Conservation (phyloP, 2,888 invertebrate species). For the Diloba caeruleocephala region DNA sequence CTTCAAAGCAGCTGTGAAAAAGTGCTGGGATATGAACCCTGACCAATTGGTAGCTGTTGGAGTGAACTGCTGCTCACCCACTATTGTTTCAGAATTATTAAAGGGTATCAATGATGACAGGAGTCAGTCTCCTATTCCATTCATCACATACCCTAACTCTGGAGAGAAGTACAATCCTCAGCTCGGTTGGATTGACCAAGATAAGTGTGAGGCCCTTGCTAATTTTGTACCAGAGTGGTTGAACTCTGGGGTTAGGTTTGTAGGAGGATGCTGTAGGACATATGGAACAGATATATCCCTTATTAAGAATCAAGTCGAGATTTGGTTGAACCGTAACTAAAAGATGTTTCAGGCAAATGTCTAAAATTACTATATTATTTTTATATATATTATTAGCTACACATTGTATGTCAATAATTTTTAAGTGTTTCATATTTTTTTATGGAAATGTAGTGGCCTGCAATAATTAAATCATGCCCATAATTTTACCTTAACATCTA, state of each 20-base stretch:
- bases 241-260: constrained; percentile 92
- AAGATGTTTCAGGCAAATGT: neutral
- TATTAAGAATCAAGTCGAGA: constrained; percentile 79
- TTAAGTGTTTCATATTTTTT: neutral
- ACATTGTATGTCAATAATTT: neutral
- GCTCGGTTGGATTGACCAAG: constrained; percentile 91
- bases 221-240: constrained; percentile 93
- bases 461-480: constrained; percentile 7
- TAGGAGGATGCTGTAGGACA: constrained; percentile 98
- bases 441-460: constrained; percentile 5
- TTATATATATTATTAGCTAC: neutral
- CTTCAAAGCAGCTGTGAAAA: constrained; percentile 91
- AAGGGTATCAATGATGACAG: constrained; percentile 70
- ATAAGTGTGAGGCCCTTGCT: constrained; percentile 90
- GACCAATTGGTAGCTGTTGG: constrained; percentile 94
- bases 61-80: constrained; percentile 93
- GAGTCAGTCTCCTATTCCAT: constrained; percentile 85
- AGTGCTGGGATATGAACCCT: constrained; percentile 91
- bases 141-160: constrained; percentile 97
- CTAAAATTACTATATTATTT: neutral
- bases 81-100: constrained; percentile 71
- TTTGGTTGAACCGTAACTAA: constrained; percentile 58
- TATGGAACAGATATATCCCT: constrained; percentile 92
- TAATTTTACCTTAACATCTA: constrained; percentile 2
- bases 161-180: constrained; percentile 93